Evolutionary conservation across 92 coral and sea anemone genomes (phyloP).

Genomic region (Plumapathes pennacea): DNA sequence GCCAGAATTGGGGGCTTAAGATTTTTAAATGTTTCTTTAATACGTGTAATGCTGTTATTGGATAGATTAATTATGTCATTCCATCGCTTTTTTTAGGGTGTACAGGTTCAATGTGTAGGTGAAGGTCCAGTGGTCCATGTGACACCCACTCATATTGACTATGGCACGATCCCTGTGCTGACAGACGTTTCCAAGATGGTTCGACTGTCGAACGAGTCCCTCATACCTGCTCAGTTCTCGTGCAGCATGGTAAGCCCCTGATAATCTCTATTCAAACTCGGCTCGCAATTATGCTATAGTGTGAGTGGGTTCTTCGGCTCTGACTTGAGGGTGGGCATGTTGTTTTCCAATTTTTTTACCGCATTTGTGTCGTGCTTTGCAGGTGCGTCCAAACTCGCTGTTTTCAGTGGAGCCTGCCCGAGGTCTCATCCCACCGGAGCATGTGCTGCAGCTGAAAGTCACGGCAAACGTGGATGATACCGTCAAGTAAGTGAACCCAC

Average conservation of each 20-base stretch:
- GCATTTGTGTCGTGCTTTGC: slow-evolving; percentile 4
- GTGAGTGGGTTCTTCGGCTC: background rate
- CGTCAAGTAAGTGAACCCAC: slow-evolving; percentile 77
- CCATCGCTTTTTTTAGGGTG: slow-evolving; percentile 53
- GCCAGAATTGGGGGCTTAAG: too few species aligned
- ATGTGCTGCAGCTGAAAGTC: slow-evolving; percentile 71
- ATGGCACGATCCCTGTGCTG: slow-evolving; percentile 84
- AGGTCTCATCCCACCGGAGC: slow-evolving; percentile 87
- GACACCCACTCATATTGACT: slow-evolving; percentile 82
- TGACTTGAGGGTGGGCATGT: too few species aligned
- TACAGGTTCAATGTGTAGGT: slow-evolving; percentile 88
- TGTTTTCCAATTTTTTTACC: background rate
- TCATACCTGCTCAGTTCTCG: slow-evolving; percentile 95
- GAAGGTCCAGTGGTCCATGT: slow-evolving; percentile 99
- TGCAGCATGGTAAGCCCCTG: slow-evolving; percentile 80
- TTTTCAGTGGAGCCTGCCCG: slow-evolving; percentile 83
- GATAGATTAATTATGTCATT: too few species aligned
- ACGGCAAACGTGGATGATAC: slow-evolving; percentile 95
- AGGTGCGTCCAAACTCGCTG: slow-evolving; percentile 91
- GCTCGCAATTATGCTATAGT: background rate
- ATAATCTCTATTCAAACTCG: too few species aligned
- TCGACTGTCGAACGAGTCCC: slow-evolving; percentile 87
- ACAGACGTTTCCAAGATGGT: slow-evolving; percentile 62
- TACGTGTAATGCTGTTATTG: too few species aligned
- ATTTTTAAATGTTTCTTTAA: too few species aligned